phyloP scores from a whole-genome alignment of 2,888 invertebrate genomes.

The Thera obeliscata region DNA sequence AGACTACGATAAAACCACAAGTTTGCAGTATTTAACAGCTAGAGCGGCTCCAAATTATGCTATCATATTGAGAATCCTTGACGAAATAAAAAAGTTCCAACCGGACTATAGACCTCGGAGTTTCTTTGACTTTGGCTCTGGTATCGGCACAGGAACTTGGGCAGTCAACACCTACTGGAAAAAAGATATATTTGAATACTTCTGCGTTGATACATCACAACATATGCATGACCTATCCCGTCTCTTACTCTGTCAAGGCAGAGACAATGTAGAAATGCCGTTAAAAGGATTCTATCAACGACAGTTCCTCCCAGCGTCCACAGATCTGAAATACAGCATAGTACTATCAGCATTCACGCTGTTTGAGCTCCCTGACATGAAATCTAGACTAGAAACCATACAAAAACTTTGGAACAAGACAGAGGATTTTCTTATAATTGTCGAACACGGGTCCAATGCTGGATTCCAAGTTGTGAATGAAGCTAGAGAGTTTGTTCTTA shows the following conservation, averaged over 20 bases:
- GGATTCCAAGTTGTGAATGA: conserved; percentile 93
- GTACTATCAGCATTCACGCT: conserved; percentile 92
- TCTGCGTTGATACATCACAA: conserved; percentile 92
- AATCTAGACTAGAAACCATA: conserved; percentile 87
- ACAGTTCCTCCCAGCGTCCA: conserved; percentile 91
- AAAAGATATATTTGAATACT: conserved; percentile 90
- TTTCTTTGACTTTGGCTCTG: conserved; percentile 96
- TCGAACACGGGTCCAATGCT: conserved; percentile 92
- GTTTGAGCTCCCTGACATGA: conserved; percentile 89
- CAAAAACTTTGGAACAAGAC: conserved; percentile 95
- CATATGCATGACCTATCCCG: conserved; percentile 93
- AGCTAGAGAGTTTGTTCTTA: conserved; percentile 91
- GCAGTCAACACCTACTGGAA: conserved; percentile 91
- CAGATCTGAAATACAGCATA: conserved; percentile 88
- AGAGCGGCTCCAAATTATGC: conserved; percentile 91
- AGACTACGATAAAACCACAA: conserved; percentile 86
- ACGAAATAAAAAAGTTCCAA: conserved; percentile 88
- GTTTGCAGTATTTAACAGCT: conserved; percentile 88
- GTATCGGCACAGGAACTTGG: conserved; percentile 94
- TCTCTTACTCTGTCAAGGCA: conserved; percentile 87
- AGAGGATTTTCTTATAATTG: conserved; percentile 90
- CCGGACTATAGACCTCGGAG: conserved; percentile 89
- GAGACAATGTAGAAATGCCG: conserved; percentile 84
- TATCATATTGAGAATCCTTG: conserved; percentile 87
- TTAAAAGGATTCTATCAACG: conserved; percentile 88